Conservation (phyloP, 2,113 vertebrate species). For the Xenopus borealis region DNA sequence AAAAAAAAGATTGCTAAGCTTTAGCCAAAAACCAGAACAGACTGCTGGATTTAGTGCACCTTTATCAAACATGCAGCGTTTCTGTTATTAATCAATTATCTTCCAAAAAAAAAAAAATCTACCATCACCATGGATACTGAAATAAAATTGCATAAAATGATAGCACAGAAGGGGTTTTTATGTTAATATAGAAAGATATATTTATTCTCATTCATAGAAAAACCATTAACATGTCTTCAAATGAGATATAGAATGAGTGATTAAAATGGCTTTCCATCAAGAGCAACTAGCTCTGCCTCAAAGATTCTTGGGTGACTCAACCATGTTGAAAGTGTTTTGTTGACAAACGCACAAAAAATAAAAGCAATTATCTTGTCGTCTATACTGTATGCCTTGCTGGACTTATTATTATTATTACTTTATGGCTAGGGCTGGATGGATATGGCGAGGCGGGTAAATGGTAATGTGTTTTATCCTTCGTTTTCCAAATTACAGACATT, state of each 20-base stretch:
- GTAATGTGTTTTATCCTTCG: too few relatives aligned
- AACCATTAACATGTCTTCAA: conserved; percentile 9
- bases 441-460: too few relatives aligned
- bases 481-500: too few relatives aligned
- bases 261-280: conserved; percentile 5
- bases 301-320: conserved; percentile 22
- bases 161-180: background rate
- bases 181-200: background rate
- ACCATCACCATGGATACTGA: conserved; percentile 1
- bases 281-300: background rate
- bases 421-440: background rate
- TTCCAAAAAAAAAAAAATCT: background rate
- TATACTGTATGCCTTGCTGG: background rate
- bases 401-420: background rate
- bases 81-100: background rate
- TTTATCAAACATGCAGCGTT: background rate
- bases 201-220: conserved; percentile 1
- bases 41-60: too few relatives aligned
- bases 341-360: conserved; percentile 24
- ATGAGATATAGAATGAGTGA: conserved; percentile 7
- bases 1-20: too few relatives aligned
- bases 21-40: too few relatives aligned
- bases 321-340: conserved; percentile 14
- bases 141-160: background rate
- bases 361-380: conserved; percentile 39